Evolutionary conservation across 2,888 invertebrate species (phyloP), one percentile per base, ranked within the genome.

Genomic region (Galeopsomyia nigrocyanea): DNA sequence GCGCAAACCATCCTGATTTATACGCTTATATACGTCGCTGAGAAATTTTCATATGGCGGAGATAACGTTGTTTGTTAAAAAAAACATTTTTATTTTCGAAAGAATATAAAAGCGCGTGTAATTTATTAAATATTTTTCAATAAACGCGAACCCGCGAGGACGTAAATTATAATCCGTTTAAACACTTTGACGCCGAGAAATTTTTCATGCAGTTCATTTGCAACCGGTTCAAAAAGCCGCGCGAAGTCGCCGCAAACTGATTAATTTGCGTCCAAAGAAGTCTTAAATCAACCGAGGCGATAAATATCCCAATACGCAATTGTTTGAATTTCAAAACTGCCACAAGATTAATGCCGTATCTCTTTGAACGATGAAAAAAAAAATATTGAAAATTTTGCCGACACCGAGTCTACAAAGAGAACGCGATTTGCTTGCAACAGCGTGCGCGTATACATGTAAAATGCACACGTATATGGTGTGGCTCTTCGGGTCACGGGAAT

Each of bases 401-500:
- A 68, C 56, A 49, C 56, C 55, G 64, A 68, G 53, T 68, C 26
- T 26, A 60, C 57, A 60, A 68, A 71, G 56, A 39, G 55, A 22
- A 6, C 49, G 39, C 62, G 64, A 22, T 16, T 19, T 17, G 58
- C 49, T 39, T n/a, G 51, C 56, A 65, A 55, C 50, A 21, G 39
- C 56, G 31, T 26, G 55, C 39, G 46, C 39, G 17, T 57, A 53
- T 53, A n/a, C 39, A 60, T 49, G 68, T 47, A 55, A 68, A 64
- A 39, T 53, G 14, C 14, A 17, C 63, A 57, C 68, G 13, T 71
- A 74, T 63, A 71, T 57, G 65, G 71, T 39, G 51, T 17, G 50
- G 50, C 50, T 66, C 71, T 64, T 26, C 68, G 61, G 75, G 75
- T 75, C 75, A 71, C 76, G 75, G 67, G 71, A 76, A 73, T 75